These are phyloP conservation scores for Meloidogyne exigua DNA, from an alignment of 1,140 invertebrate species.

Conservation along the genomic window DNA sequence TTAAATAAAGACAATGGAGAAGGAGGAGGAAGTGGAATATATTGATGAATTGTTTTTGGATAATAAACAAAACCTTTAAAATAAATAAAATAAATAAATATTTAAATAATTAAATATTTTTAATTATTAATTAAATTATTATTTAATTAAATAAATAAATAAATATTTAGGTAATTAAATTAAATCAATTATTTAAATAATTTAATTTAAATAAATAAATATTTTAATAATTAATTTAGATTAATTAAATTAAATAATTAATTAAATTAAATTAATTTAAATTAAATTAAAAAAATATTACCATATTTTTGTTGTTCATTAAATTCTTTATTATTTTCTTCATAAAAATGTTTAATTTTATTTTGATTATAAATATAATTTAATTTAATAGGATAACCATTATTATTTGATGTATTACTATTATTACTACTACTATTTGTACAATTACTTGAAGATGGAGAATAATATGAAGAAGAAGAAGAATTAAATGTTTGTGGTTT, in stretches of 20 bases:
- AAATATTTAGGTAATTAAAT: not conserved
- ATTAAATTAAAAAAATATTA: not conserved
- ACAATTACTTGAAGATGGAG: not conserved
- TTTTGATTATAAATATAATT: not conserved
- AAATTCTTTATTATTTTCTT: no score
- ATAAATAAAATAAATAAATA: no score
- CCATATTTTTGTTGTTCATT: not conserved
- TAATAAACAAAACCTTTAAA: not conserved
- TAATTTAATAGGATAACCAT: not conserved
- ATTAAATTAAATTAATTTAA: no score
- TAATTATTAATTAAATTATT: no score
- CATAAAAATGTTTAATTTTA: not conserved
- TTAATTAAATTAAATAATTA: no score
- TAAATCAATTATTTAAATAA: no score
- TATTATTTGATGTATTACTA: not conserved
- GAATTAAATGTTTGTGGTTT: not conserved
- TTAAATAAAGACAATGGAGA: not conserved
- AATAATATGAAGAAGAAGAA: not conserved
- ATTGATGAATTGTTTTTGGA: not conserved
- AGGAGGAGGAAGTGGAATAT: slow-evolving; percentile 12
- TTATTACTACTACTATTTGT: no score
- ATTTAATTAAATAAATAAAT: no score
- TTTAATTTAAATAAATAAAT: no score
- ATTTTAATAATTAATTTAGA: no score
- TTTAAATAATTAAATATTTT: not conserved